Percentiles rank a stretch among this genome's conserved stretches.
phyloP scores from a whole-genome alignment of 2,797 vertebrate genomes.

The Emydoidea blandingii region DNA sequence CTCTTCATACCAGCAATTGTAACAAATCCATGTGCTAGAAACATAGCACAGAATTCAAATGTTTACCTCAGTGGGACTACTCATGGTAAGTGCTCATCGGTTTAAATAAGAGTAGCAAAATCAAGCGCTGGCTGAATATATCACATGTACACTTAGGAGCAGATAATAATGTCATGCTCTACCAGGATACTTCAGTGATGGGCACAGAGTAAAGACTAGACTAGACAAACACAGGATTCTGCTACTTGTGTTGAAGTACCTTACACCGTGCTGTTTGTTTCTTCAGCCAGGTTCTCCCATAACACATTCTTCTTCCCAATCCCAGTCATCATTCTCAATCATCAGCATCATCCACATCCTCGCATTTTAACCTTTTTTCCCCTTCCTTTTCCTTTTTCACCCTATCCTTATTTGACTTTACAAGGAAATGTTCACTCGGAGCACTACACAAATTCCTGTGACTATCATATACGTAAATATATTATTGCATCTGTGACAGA shows the following conservation, averaged over 20 bases:
- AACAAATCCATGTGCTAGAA: neutral
- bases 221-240: neutral
- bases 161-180: neutral
- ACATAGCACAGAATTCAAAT: neutral
- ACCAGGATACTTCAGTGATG: neutral
- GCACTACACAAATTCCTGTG: neutral
- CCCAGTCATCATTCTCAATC: neutral
- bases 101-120: neutral
- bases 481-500: neutral
- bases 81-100: neutral
- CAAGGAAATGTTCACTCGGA: neutral
- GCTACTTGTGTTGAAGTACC: neutral
- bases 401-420: neutral
- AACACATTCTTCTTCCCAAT: neutral
- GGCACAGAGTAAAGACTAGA: neutral
- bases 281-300: neutral
- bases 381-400: neutral
- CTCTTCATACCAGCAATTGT: neutral
- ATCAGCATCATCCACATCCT: neutral
- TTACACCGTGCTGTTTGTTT: neutral
- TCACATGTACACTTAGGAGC: neutral
- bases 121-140: neutral
- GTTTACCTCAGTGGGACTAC: neutral
- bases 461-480: neutral
- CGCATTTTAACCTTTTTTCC: neutral